A percentile compares a stretch with the other conserved stretches of the same genome.
Conservation (phyloP, 2,797 vertebrate species). For the Tachyglossus aculeatus region DNA sequence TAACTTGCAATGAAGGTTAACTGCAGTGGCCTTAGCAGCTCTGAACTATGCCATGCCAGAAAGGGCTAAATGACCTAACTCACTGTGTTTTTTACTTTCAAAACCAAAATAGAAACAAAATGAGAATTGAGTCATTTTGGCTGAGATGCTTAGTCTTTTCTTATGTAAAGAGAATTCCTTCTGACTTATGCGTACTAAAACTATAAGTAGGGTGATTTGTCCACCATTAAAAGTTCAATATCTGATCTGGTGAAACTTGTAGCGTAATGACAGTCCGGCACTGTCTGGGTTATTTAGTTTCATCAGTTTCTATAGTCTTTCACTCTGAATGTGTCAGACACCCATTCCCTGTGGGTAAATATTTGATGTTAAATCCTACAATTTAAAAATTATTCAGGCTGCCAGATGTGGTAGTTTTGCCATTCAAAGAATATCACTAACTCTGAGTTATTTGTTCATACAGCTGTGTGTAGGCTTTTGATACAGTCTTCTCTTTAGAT, state of each 20-base stretch:
- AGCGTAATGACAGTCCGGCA: not conserved
- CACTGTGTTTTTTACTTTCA: not conserved
- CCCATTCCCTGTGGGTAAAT: too few species aligned
- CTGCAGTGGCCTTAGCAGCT: too few species aligned
- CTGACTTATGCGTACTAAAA: not conserved
- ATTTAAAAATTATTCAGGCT: too few species aligned
- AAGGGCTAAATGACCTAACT: not conserved
- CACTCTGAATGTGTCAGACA: not conserved
- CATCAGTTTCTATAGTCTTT: not conserved
- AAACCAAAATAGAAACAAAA: not conserved
- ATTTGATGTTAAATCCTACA: too few species aligned
- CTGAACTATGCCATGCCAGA: not conserved
- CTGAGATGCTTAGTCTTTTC: not conserved
- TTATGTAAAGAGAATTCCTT: not conserved
- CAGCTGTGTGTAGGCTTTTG: too few species aligned
- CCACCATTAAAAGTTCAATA: not conserved
- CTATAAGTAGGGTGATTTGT: not conserved
- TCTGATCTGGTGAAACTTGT: not conserved
- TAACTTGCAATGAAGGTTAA: too few species aligned
- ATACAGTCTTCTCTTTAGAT: too few species aligned
- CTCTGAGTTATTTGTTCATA: too few species aligned
- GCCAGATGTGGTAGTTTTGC: too few species aligned
- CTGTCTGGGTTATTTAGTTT: not conserved
- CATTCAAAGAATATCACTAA: too few species aligned
- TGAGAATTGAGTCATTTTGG: not conserved